These are phyloP conservation scores for Epinephelus fuscoguttatus DNA, from an alignment of 2,113 vertebrate species.

Conservation along the genomic window DNA sequence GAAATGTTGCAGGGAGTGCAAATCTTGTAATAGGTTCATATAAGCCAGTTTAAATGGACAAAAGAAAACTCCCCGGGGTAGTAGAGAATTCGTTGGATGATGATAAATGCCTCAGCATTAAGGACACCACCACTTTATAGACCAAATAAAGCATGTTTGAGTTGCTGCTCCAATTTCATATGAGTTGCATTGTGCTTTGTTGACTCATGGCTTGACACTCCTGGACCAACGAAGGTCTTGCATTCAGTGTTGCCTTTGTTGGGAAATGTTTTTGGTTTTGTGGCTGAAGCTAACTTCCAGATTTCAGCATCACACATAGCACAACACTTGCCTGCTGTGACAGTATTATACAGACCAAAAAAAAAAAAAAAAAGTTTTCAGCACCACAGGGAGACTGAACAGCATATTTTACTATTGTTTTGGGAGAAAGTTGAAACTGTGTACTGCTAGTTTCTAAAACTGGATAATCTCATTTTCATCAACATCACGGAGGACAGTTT, in stretches of 20 bases:
- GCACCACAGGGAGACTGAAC: conserved; percentile 14
- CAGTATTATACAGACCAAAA: background rate
- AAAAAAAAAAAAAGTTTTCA: background rate
- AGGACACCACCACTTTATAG: background rate
- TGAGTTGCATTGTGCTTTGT: conserved; percentile 15
- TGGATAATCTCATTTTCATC: conserved; percentile 37
- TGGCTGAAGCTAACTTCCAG: conserved; percentile 1
- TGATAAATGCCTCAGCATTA: background rate
- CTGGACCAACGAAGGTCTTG: background rate
- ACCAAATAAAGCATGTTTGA: background rate
- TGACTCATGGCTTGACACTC: conserved; percentile 20
- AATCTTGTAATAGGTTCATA: conserved; percentile 20
- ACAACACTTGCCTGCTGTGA: conserved; percentile 35
- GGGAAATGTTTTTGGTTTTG: background rate
- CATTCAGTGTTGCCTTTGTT: conserved; percentile 4
- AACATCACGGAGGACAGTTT: conserved; percentile 30
- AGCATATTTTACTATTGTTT: conserved; percentile 39
- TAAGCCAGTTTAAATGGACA: conserved; percentile 18
- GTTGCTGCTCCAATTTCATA: background rate
- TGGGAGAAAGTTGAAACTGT: conserved; percentile 24
- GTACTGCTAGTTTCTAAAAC: conserved; percentile 15
- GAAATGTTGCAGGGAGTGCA: conserved; percentile 8
- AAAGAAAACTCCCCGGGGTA: background rate
- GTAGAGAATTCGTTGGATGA: conserved; percentile 1
- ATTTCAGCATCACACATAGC: conserved; percentile 18